Base-by-base conservation (phyloP, 2,113 vertebrate genomes). In the Dipodomys spectabilis region DNA sequence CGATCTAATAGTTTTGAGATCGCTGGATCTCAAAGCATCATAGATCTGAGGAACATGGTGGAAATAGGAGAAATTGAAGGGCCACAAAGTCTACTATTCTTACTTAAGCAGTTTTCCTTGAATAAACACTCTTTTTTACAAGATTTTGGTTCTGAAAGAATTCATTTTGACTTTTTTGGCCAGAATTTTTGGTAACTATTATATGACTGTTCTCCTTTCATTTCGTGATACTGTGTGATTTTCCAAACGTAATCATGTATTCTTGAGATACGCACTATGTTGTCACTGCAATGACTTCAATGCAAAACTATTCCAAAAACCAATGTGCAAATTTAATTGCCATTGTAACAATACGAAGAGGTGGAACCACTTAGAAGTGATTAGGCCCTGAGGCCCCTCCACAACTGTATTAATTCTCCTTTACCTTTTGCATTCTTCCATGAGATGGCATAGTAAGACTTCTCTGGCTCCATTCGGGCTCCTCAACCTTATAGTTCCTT, bases 171-270 rank as follows among this genome's bases (percentile, higher is more conserved):
- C 25, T 62, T 65, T 78, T 71, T 39, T 19, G 44, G 6, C 57
- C 25, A 74, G 19, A 4, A 57, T 77, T 81, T 85, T 67, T 7
- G 67, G 67, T 30, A 49, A 49, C 49, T 49, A 68, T 92, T 44
- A 74, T 82, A 39, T 60, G 62, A 57, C 74, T 94, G 95, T 74
- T 65, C 20, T 65, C 22, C 64, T 65, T 62, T 62, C 60, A 62
- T 62, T 62, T 62, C 16, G 82, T 83, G 49, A 85, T 57, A 75
- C 25, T 89, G 23, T 69, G 95, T 82, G n/a, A 57, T 78, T 91
- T 80, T 95, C 35, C 72, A 86, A 75, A 53, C 9, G 9, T 62
- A 80, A 79, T 71, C 23, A 86, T 71, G 10, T 75, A 79, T 91
- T 95, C 67, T 20, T 91, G n/a, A 32, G 22, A 69, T 74, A 57